Evolutionary conservation across 23 tunicate species (phyloP), one percentile per base, ranked within the genome.

Genomic region (Phallusia fumigata): DNA sequence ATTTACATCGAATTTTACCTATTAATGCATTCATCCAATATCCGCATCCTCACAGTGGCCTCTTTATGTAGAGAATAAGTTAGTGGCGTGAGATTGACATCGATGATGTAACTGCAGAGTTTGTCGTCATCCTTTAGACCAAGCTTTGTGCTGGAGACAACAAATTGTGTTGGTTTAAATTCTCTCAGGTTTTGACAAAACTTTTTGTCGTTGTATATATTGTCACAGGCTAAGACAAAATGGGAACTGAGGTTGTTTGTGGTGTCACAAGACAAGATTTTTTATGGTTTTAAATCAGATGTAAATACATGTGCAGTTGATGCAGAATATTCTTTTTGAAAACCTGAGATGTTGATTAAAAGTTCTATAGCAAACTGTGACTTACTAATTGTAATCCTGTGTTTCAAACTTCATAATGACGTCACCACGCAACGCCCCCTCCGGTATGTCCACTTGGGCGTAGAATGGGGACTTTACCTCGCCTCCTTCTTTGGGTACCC

Each of bases 381-480:
- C 84, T 77, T 87, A 92, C 97, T 84, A 74, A 74, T 92, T 81
- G 35, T 78, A 84, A 31, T 84, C 87, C 40, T 87, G 97, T 33
- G 86, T 86, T 74, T 87, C 91, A 64, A 92, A 92, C 52, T 87
- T 92, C 91, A 92, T 78, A 30, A 89, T 74, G 73, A 84, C 97
- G 80, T 92, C 88, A 64, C 88, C 87, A 5, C 83, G 82, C 35
- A 92, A 73, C 10, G 97, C 91, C n/a, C 91, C 97, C 21, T 92
- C 53, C 21, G 97, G 97, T 5, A 92, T 80, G 19, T 92, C 91
- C n/a, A 92, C 86, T 76, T 92, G 91, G 76, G 85, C 72, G 86
- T 87, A 92, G 40, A 92, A 92, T 0, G 97, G 97, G 36, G 97
- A 76, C 80, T 80, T 83, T 5, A 87, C 74, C 21, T 73, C 74